Base-by-base conservation (phyloP, 1,140 invertebrate genomes). In the Calliopsis andreniformis region DNA sequence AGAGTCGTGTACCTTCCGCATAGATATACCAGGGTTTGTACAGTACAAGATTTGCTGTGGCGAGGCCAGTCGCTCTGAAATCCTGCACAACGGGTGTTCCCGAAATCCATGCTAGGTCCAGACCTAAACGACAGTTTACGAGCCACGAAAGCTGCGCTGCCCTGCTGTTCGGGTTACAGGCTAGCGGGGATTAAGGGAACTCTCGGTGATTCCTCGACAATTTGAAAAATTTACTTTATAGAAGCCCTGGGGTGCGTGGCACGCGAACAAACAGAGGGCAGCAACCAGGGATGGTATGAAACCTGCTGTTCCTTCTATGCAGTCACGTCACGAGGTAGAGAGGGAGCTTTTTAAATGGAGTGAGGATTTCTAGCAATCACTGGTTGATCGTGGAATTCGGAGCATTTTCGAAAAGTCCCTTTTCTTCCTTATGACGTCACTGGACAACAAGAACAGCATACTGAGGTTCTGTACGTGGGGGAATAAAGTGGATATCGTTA, bases 41-140 rank as follows among this genome's bases (percentile, higher is more conserved):
- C 83, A 85, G 84, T 78, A 79, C 84, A 87, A 89, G 87, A 87
- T 89, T 89, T 87, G 85, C 85, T 82, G 78, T 73, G 86, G 80
- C 78, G 78, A 78, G 75, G 35, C 35, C 35, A 69, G 70, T 80
- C 49, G 76, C 32, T 59, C 80, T 73, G 82, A 79, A 83, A 83
- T 83, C 80, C 82, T 82, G 80, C 49, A 82, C 80, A 83, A 83
- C 76, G 82, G 82, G 82, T 83, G 80, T 64, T 70, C 80, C 62
- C 43, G 80, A 83, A 83, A 83, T 83, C 64, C 71, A 25, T 35
- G 71, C 30, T 25, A 23, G 35, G 16, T 35, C 51, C 56, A 45
- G 35, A 43, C 42, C 78, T 42, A 63, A 69, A 76, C 63, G 77
- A 78, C 68, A 53, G 64, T 76, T 79, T 76, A 79, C 81, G 76